Evolutionary conservation across 2,888 invertebrate species (phyloP).

Genomic region (Muscina levida): DNA sequence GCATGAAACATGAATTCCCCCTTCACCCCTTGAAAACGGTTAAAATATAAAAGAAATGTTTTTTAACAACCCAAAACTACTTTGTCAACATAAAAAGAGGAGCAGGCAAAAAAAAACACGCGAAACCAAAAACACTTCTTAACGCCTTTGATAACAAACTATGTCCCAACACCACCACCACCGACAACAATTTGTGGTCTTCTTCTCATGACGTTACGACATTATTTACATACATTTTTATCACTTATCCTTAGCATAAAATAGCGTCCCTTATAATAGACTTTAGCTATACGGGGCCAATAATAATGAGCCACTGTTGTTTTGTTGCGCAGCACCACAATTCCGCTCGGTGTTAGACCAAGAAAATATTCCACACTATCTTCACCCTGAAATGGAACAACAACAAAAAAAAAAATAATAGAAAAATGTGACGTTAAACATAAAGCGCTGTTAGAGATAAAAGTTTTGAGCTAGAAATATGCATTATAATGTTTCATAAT

Average conservation of each 20-base stretch:
- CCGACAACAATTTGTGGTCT: not conserved
- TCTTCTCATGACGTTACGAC: not conserved
- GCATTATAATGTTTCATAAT: conserved; percentile 42
- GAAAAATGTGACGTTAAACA: conserved; percentile 41
- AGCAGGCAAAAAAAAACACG: not conserved
- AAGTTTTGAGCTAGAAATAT: conserved; percentile 49
- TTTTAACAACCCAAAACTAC: conserved; percentile 43
- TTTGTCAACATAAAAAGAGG: conserved; percentile 58
- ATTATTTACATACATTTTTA: conserved; percentile 87
- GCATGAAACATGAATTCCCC: conserved; percentile 32
- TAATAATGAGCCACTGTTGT: conserved; percentile 98
- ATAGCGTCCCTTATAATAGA: conserved; percentile 97
- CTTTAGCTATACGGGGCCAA: conserved; percentile 98
- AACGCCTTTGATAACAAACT: conserved; percentile 65
- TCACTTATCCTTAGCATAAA: conserved; percentile 97
- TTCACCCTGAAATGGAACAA: conserved; percentile 86
- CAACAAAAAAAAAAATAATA: conserved; percentile 44
- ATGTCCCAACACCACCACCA: conserved; percentile 66
- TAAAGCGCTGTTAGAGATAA: conserved; percentile 33
- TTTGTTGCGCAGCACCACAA: conserved; percentile 96
- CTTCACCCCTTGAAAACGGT: too few species aligned
- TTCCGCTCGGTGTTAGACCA: conserved; percentile 96
- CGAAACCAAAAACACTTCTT: conserved; percentile 21
- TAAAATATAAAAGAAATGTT: conserved; percentile 12
- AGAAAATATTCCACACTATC: conserved; percentile 98